Evolutionary conservation across 2,888 invertebrate species (phyloP).

Genomic region (Aporophyla nigra): DNA sequence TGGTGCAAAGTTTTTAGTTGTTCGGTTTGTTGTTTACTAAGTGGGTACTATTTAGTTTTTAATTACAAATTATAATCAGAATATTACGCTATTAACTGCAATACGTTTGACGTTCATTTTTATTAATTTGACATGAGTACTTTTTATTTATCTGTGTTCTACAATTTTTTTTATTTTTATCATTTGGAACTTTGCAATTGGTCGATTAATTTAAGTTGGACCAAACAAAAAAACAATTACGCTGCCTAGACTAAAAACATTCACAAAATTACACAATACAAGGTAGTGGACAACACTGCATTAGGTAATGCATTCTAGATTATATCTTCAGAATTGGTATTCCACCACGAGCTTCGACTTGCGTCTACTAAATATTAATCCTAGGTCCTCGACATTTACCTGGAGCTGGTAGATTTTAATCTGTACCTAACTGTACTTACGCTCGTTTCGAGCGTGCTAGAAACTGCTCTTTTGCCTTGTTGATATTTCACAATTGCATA

Average conservation of each 20-base stretch:
- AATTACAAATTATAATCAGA: too few species aligned
- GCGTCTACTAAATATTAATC: constrained; percentile 38
- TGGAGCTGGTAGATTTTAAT: constrained; percentile 36
- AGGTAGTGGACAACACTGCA: background rate
- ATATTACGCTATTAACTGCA: too few species aligned
- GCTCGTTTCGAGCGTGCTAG: background rate
- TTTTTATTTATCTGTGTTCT: too few species aligned
- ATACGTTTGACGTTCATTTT: too few species aligned
- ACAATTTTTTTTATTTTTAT: too few species aligned
- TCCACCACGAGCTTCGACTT: constrained; percentile 20
- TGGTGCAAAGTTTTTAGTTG: background rate
- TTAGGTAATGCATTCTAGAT: constrained; percentile 37
- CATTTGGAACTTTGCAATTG: too few species aligned
- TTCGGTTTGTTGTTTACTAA: too few species aligned
- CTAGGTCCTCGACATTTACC: constrained; percentile 7
- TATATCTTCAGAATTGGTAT: constrained; percentile 47
- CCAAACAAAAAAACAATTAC: too few species aligned
- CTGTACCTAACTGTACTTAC: constrained; percentile 12
- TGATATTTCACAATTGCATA: constrained; percentile 16
- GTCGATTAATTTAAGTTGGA: too few species aligned
- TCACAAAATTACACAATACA: constrained; percentile 29
- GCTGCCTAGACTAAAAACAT: background rate
- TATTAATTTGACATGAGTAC: too few species aligned
- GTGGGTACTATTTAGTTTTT: too few species aligned
- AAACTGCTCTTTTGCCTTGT: background rate